phyloP scores from a whole-genome alignment of 2,888 invertebrate species.

The Girardia tigrina region DNA sequence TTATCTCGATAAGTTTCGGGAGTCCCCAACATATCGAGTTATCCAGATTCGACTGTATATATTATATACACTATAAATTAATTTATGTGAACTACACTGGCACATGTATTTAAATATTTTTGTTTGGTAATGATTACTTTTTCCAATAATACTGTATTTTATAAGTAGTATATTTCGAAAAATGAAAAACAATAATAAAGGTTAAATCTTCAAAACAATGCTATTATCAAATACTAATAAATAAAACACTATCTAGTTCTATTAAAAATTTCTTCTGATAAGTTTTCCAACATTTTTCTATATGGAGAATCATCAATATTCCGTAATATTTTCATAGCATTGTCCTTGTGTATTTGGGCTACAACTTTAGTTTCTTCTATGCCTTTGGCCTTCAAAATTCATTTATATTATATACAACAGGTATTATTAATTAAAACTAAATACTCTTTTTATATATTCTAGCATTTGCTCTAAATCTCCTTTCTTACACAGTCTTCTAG shows the following conservation, averaged over 20 bases:
- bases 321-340: background rate
- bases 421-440: background rate
- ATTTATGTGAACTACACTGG: no score
- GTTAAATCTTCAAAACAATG: no score
- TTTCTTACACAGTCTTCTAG: background rate
- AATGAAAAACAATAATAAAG: no score
- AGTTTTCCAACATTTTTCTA: background rate
- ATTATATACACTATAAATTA: no score
- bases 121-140: no score
- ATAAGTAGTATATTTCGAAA: no score
- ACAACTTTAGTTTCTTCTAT: background rate
- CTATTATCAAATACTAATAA: no score
- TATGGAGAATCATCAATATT: constrained; percentile 1
- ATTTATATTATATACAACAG: background rate
- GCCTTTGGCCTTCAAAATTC: background rate
- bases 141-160: no score
- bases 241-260: constrained; percentile 1
- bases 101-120: no score
- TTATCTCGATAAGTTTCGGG: no score
- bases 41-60: no score
- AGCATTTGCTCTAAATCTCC: constrained; percentile 1
- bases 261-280: constrained; percentile 14
- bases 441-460: background rate
- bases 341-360: background rate
- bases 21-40: no score